Percentiles rank a stretch among this genome's conserved stretches.
These are phyloP conservation scores for Tapirus terrestris DNA, from an alignment of 2,113 vertebrate species.

Conservation along the genomic window DNA sequence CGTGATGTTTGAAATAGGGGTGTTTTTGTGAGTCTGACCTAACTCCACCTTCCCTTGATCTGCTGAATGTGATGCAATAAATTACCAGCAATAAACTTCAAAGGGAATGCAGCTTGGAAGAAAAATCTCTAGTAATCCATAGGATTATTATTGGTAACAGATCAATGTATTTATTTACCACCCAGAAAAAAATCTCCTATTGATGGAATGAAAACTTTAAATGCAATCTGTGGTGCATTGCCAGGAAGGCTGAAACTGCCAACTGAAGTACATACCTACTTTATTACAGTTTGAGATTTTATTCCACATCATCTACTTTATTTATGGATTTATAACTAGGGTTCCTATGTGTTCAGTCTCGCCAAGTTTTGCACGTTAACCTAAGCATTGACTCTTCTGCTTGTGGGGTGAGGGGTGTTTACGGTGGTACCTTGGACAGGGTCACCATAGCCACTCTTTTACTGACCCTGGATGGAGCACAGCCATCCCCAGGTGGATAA, in stretches of 20 bases:
- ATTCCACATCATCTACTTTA: background rate
- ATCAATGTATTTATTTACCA: slow-evolving; percentile 7
- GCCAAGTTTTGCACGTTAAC: background rate
- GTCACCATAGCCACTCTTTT: background rate
- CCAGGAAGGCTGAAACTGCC: background rate
- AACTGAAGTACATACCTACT: background rate
- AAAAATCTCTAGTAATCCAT: slow-evolving; percentile 28
- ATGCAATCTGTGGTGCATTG: background rate
- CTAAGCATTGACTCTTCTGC: background rate
- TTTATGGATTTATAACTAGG: background rate
- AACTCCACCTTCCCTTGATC: background rate
- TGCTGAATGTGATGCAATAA: background rate
- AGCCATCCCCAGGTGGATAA: background rate
- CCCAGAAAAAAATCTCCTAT: background rate
- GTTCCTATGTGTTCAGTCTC: background rate
- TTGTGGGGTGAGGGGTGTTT: background rate
- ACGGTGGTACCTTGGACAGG: slow-evolving; percentile 20
- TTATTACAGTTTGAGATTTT: background rate
- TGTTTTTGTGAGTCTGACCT: slow-evolving; percentile 14
- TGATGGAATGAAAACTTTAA: slow-evolving; percentile 26
- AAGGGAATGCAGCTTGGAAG: slow-evolving; percentile 23
- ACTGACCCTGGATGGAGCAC: background rate
- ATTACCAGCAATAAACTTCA: slow-evolving; percentile 57
- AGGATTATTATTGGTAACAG: slow-evolving; percentile 27
- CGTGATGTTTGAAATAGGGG: slow-evolving; percentile 25